Evolutionary conservation across 2,113 vertebrate species (phyloP).

Genomic region (Dasyornis broadbenti): DNA sequence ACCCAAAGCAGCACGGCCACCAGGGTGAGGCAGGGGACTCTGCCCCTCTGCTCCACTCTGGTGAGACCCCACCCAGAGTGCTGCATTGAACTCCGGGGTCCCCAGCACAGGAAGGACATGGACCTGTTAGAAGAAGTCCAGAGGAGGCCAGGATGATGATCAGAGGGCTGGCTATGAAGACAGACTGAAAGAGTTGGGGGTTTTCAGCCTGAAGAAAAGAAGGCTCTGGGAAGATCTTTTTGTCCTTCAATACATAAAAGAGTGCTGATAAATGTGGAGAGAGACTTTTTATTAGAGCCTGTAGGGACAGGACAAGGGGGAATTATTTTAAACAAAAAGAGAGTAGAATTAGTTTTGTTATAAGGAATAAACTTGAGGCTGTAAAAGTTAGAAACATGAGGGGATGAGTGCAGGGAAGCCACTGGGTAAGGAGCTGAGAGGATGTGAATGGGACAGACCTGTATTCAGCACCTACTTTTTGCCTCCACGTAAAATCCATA

Average conservation of each 20-base stretch:
- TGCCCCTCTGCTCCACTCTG: background rate
- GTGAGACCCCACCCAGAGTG: background rate
- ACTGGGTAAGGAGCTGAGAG: background rate
- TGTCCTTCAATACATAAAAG: background rate
- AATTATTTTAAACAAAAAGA: background rate
- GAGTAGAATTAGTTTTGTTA: background rate
- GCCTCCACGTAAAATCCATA: background rate
- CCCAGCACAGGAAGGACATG: background rate
- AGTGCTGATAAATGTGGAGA: background rate
- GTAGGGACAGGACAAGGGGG: background rate
- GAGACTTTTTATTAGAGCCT: background rate
- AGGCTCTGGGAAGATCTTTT: background rate
- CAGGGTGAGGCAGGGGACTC: accelerated
- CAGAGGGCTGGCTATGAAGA: background rate
- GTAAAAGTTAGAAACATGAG: background rate
- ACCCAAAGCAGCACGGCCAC: background rate
- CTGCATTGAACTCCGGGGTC: background rate
- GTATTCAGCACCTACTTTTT: background rate
- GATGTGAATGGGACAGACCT: accelerated
- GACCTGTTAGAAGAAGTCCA: accelerated
- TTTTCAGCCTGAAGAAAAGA: background rate
- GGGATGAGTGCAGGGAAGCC: background rate
- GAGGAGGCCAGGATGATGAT: background rate
- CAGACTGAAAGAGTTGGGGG: background rate
- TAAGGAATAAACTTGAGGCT: background rate